Evolutionary conservation across 2,113 vertebrate species (phyloP).

Genomic region (Corythornis cristatus): DNA sequence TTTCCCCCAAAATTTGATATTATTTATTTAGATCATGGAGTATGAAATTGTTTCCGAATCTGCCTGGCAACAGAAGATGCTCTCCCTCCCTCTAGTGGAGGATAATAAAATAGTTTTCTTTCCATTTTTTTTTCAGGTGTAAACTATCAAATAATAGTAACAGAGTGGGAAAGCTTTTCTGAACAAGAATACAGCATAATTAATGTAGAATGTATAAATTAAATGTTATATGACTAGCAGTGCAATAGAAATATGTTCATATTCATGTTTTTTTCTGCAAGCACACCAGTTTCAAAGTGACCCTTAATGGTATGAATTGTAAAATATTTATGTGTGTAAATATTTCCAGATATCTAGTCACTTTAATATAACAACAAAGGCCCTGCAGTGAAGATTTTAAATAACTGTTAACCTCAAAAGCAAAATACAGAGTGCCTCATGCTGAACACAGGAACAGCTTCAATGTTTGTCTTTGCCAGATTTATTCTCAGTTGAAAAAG

Average conservation of each 20-base stretch:
- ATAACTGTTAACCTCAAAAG: not conserved
- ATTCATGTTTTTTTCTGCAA: not conserved
- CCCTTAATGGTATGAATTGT: not conserved
- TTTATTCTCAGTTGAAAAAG: not conserved
- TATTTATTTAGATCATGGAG: not conserved
- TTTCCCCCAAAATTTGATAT: not conserved
- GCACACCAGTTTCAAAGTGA: not conserved
- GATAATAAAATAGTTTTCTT: not conserved
- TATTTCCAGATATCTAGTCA: not conserved
- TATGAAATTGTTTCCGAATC: not conserved
- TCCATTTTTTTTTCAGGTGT: not conserved
- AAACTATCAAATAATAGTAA: not conserved
- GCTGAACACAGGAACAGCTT: not conserved
- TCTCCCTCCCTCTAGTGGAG: constrained; percentile 53
- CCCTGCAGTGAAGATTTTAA: not conserved
- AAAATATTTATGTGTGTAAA: not conserved
- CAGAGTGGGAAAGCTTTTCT: not conserved
- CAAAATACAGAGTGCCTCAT: not conserved
- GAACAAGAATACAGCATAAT: not conserved
- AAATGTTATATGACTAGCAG: not conserved
- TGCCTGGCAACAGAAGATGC: constrained; percentile 53
- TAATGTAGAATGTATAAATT: not conserved
- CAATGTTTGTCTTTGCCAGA: not conserved
- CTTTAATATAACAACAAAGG: not conserved
- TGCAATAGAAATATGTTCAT: not conserved